Evolutionary conservation across 2,888 invertebrate genomes (phyloP).

Genomic region (Hymenopus coronatus): DNA sequence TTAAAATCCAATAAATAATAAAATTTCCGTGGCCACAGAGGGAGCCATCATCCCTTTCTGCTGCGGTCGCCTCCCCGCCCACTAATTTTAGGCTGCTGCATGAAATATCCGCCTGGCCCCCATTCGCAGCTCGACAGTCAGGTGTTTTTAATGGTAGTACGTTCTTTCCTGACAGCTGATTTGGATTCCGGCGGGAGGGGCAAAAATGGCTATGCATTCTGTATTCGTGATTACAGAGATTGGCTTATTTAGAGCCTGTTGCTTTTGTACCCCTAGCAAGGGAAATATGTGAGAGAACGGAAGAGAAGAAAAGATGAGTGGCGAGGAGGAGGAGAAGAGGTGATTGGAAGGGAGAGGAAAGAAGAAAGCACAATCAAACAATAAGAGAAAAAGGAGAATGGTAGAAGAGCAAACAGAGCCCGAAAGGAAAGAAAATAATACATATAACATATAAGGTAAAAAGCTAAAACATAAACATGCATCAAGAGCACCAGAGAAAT

Average conservation of each 20-base stretch:
- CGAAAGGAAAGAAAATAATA: too few species aligned
- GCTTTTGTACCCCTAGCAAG: neutral
- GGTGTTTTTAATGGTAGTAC: neutral
- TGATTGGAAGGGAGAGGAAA: too few species aligned
- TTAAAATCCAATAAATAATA: constrained; percentile 13
- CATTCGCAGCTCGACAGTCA: neutral
- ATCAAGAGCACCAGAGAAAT: too few species aligned
- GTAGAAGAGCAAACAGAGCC: too few species aligned
- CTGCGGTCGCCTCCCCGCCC: neutral
- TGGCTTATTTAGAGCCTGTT: neutral
- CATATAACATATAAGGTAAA: too few species aligned
- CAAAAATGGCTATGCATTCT: neutral
- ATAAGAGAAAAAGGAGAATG: too few species aligned
- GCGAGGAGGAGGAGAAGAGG: too few species aligned
- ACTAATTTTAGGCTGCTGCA: neutral
- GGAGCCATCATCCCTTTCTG: neutral
- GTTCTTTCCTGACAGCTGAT: neutral
- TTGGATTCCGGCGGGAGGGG: neutral
- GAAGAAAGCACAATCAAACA: too few species aligned
- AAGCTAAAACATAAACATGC: too few species aligned
- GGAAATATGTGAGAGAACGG: neutral
- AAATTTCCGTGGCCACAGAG: neutral
- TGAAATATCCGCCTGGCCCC: neutral
- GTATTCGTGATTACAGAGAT: neutral
- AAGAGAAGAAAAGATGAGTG: too few species aligned